Conservation (phyloP, 2,113 vertebrate genomes). For the Podilymbus podiceps region DNA sequence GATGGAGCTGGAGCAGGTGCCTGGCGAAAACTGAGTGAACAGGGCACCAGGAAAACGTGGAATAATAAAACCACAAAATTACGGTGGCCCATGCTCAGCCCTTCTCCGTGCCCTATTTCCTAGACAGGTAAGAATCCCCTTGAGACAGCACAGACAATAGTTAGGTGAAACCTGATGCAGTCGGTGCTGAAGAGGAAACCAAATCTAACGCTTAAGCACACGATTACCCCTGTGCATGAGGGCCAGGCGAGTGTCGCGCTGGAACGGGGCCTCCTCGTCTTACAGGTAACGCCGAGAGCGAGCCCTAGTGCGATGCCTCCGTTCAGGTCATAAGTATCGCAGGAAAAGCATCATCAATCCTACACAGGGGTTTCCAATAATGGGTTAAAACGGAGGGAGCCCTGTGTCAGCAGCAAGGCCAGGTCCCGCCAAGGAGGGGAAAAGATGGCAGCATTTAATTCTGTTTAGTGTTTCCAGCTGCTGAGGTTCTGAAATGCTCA, state of each 20-base stretch:
- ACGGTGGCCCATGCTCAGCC: background rate
- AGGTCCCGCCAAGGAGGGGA: background rate
- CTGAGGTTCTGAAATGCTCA: fast-evolving
- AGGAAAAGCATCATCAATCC: background rate
- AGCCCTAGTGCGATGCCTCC: fast-evolving
- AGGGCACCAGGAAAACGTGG: background rate
- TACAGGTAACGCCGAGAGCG: background rate
- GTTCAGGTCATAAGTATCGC: background rate
- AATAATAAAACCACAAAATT: background rate
- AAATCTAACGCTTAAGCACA: background rate
- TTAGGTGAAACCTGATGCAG: background rate
- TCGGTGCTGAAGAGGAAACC: background rate
- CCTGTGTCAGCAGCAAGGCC: fast-evolving
- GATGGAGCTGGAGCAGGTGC: background rate
- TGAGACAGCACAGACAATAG: background rate
- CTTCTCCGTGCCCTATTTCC: background rate
- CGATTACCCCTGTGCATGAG: fast-evolving
- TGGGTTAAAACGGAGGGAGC: background rate
- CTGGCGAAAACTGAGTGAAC: background rate
- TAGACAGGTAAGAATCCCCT: background rate
- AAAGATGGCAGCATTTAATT: fast-evolving
- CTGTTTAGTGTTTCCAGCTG: background rate
- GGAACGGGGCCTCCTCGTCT: background rate
- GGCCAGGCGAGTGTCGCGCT: fast-evolving
- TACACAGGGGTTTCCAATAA: no score